A percentile compares a stretch with the other conserved stretches of the same genome.
Evolutionary conservation across 2,113 vertebrate species (phyloP).

Genomic region (Microcebus jonahi): DNA sequence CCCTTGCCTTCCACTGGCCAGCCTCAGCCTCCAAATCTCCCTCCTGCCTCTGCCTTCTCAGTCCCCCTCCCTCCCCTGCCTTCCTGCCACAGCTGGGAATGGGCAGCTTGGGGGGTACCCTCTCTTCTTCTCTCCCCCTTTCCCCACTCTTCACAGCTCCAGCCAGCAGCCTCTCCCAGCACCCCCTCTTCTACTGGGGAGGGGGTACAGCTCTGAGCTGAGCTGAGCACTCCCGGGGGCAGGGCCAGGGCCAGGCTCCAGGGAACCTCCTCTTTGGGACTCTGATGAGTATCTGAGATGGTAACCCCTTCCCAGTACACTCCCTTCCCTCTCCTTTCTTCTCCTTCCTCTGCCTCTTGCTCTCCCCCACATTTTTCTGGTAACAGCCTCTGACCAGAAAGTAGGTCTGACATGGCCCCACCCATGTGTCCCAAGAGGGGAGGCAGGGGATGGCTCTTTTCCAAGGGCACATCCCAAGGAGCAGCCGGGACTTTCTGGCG

Average conservation of each 20-base stretch:
- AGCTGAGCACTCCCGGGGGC: conserved; percentile 50
- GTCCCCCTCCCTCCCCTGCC: conserved; percentile 37
- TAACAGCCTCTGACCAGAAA: conserved; percentile 66
- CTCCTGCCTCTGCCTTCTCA: conserved; percentile 64
- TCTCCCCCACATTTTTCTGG: conserved; percentile 54
- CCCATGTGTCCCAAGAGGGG: conserved; percentile 49
- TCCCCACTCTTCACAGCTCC: conserved; percentile 50
- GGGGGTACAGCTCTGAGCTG: conserved; percentile 34
- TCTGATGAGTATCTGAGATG: conserved; percentile 55
- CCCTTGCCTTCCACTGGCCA: conserved; percentile 59
- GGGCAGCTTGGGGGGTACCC: conserved; percentile 64
- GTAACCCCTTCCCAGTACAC: conserved; percentile 24
- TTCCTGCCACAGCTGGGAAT: conserved; percentile 69
- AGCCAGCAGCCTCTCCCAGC: not conserved
- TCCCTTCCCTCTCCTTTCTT: conserved; percentile 48
- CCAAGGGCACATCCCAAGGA: conserved; percentile 37
- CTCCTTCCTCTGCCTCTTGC: conserved; percentile 19
- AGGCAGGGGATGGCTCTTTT: conserved; percentile 49
- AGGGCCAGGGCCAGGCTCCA: conserved; percentile 66
- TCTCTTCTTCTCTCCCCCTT: not conserved
- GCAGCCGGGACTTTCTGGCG: conserved; percentile 60
- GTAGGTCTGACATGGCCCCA: conserved; percentile 35
- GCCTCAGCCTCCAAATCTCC: conserved; percentile 63
- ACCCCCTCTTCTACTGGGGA: not conserved
- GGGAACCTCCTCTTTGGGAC: conserved; percentile 57